Base-by-base conservation (phyloP, 2,797 vertebrate genomes). In the Oreonectes daqikongensis region DNA sequence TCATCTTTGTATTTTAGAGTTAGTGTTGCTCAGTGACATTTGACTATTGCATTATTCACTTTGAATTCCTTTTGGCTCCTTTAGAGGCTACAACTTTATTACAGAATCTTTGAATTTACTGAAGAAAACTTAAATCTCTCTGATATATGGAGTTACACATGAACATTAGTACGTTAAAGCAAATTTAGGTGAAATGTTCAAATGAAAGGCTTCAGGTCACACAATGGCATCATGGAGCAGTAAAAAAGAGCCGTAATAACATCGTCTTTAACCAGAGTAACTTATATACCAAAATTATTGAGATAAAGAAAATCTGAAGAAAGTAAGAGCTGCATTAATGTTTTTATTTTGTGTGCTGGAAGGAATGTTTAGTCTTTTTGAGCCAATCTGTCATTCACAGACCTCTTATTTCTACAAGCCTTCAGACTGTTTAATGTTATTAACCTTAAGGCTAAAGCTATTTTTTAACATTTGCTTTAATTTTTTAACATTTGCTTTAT, bases 391-490 rank as follows among this genome's bases (percentile, higher is more conserved):
- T 61, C 26, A 61, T 35, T 72, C 40, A 71, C 55, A 61, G 55
- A 61, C 40, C 0, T 48, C 14, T 2, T 72, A 32, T 22, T 59
- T 6, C 69, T 61, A 14, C 18, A 4, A 46, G 26, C 26, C 26
- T 18, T 63, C n/a, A 63, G 26, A 73, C 46, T 73, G 46, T 73
- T 52, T 28, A n/a, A 26, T 38, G 40, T 64, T 28, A 73, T 73
- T 63, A 40, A 64, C 32, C 71, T 40, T n/a, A 22, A 30, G 48
- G 63, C 35, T 46, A 24, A 57, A 22, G 63, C 50, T 57, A 75
- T 75, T 75, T 44, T 24, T 67, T 35, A 35, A 35, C 35, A 17
- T 67, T 32, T 57, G 50, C 72, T 67, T 32, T 73, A 38, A 75
- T 75, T 75, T 44, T 24, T 67, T 35, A 35, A 35, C 35, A 17